Evolutionary conservation across 2,113 vertebrate species (phyloP), one percentile per base, ranked within the genome.

Genomic region (Carassius gibelio): DNA sequence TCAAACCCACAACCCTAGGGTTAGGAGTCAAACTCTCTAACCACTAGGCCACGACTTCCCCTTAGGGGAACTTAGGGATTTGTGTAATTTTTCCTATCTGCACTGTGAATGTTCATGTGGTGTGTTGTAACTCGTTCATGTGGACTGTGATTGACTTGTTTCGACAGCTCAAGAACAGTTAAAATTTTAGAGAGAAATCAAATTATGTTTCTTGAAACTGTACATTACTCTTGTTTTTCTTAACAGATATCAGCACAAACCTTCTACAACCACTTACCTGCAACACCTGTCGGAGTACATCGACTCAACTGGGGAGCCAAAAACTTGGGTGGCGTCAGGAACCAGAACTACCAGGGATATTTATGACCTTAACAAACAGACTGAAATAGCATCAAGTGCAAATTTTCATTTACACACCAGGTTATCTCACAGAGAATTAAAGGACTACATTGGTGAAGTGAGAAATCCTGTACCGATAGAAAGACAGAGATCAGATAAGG

Each of bases 401-500:
- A 42, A 10, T 38, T 74, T 23, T n/a, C 42, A 2, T 23, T 74
- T 42, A 13, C 71, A 74, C n/a, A 72, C 19, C 9, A 45, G n/a
- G 38, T 45, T 45, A 45, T 45, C 69, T 21, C 69, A n/a, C 19
- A 72, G 19, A 45, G 19, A 72, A 45, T 45, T 45, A 21, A 15
- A 11, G 1, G 72, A 75, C 11, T 75, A 75, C n/a, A 50, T 14
- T 15, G n/a, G 72, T 8, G 42, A 50, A 23, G 72, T 75, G 42
- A 75, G 72, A 48, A 74, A 66, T 30, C 23, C 5, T 14, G 62
- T 66, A 30, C 23, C 26, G 2, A 66, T 11, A 48, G 71, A 48
- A 74, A 50, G 23, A 15, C 72, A 50, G 72, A 87, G 68, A 80
- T 64, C 55, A 17, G 52, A 88, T 61, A 83, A 90, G 19, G 84